phyloP scores from a whole-genome alignment of 2,888 invertebrate genomes.

The Linnaemya vulpina region DNA sequence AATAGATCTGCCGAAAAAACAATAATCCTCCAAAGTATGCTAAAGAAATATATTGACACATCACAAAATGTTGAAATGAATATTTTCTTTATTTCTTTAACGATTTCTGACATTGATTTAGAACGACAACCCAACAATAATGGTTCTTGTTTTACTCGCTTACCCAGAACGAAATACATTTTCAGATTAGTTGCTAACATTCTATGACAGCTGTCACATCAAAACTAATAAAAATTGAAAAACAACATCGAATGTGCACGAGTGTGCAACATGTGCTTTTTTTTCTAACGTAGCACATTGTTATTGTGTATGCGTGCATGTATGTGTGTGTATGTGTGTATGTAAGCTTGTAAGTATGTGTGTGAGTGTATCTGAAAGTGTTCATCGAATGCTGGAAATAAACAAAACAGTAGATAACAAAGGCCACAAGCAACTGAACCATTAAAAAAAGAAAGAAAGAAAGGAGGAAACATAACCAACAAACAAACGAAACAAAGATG shows the following conservation, averaged over 20 bases:
- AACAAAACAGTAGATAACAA: conserved; percentile 41
- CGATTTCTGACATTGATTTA: conserved; percentile 54
- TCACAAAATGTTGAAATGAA: conserved; percentile 30
- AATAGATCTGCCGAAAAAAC: conserved; percentile 21
- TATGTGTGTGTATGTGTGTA: background rate
- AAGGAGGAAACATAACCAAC: background rate
- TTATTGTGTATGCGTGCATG: background rate
- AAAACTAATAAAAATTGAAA: conserved; percentile 67
- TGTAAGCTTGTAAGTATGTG: background rate
- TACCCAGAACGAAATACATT: conserved; percentile 32
- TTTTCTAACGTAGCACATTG: background rate
- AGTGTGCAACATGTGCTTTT: conserved; percentile 59
- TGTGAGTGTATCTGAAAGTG: background rate
- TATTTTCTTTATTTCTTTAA: conserved; percentile 11
- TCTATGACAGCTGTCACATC: conserved; percentile 71
- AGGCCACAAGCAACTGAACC: conserved; percentile 20
- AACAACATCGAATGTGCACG: conserved; percentile 37
- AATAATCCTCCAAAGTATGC: background rate
- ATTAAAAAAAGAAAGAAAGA: no score
- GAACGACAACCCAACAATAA: conserved; percentile 48
- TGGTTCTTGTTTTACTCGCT: conserved; percentile 34
- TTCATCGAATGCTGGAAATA: conserved; percentile 25
- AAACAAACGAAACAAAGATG: conserved; percentile 1
- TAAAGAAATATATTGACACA: conserved; percentile 55
- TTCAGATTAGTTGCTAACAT: conserved; percentile 69